Evolutionary conservation across 2,113 vertebrate genomes (phyloP).

Genomic region (Chascanopsetta lugubris): DNA sequence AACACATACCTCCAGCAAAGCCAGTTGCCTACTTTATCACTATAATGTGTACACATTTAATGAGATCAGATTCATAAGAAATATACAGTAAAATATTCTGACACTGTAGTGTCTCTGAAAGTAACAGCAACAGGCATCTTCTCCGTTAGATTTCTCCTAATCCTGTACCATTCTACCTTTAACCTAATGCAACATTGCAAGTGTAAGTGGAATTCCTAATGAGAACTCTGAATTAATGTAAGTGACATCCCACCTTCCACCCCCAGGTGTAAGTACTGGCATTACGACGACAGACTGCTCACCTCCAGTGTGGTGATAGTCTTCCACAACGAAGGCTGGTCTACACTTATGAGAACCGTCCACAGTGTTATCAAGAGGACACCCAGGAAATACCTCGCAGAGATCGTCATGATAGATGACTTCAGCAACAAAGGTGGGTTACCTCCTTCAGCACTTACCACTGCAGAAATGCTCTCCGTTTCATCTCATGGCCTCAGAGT

Average conservation of each 20-base stretch:
- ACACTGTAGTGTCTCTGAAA: too few species aligned
- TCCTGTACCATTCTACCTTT: too few species aligned
- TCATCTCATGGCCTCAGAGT: too few species aligned
- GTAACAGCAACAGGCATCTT: too few species aligned
- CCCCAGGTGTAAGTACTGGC: constrained; percentile 91
- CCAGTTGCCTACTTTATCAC: too few species aligned
- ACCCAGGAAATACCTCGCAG: constrained; percentile 89
- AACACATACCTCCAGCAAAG: too few species aligned
- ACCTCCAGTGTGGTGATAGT: constrained; percentile 96
- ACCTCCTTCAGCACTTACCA: neutral
- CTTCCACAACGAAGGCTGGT: constrained; percentile 99
- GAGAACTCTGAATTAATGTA: neutral
- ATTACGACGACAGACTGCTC: constrained; percentile 90
- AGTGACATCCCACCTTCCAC: neutral
- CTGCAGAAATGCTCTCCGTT: too few species aligned
- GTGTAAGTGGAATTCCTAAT: neutral
- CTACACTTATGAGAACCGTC: constrained; percentile 92
- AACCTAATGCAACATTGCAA: neutral
- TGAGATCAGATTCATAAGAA: too few species aligned
- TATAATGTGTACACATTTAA: too few species aligned
- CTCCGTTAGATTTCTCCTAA: too few species aligned
- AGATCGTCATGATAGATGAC: constrained; percentile 96
- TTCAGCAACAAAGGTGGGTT: constrained; percentile 95
- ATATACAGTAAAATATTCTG: neutral
- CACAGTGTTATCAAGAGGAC: constrained; percentile 98